A percentile compares a stretch with the other conserved stretches of the same genome.
Conservation (phyloP, 1,140 invertebrate species). For the Galendromus occidentalis region DNA sequence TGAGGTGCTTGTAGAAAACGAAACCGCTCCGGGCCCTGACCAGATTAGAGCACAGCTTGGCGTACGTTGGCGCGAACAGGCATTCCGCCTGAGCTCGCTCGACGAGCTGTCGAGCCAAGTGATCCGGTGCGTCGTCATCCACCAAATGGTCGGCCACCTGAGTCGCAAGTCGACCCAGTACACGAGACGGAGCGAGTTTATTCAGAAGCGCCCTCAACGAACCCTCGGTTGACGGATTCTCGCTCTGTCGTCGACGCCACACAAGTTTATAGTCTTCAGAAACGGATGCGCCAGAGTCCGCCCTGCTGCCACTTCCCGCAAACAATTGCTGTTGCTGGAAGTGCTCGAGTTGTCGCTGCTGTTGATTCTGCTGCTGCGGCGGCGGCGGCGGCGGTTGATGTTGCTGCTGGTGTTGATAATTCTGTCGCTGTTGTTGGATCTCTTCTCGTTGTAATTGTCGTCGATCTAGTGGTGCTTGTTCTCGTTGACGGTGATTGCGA, state of each 20-base stretch:
- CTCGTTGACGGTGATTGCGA: not conserved
- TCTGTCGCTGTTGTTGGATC: not conserved
- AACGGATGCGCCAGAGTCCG: not conserved
- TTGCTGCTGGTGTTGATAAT: not conserved
- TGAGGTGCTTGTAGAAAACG: constrained; percentile 9
- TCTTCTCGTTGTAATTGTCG: not conserved
- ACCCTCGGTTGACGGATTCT: not conserved
- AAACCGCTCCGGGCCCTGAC: not conserved
- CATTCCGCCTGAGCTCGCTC: not conserved
- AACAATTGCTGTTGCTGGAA: not conserved
- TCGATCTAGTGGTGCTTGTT: not conserved
- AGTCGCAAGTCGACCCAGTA: not conserved
- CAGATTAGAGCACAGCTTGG: not conserved
- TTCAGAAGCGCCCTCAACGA: not conserved
- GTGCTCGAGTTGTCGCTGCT: not conserved
- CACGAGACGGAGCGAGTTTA: not conserved
- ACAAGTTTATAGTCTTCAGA: not conserved
- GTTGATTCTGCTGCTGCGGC: not conserved
- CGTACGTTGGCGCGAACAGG: not conserved
- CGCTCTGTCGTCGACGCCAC: not conserved
- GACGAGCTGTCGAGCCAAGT: not conserved
- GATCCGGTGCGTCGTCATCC: not conserved
- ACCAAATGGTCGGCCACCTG: not conserved
- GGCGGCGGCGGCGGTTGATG: not conserved
- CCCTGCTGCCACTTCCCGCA: not conserved